phyloP scores from a whole-genome alignment of 2,888 invertebrate species.

The Tolmerus cingulatus region DNA sequence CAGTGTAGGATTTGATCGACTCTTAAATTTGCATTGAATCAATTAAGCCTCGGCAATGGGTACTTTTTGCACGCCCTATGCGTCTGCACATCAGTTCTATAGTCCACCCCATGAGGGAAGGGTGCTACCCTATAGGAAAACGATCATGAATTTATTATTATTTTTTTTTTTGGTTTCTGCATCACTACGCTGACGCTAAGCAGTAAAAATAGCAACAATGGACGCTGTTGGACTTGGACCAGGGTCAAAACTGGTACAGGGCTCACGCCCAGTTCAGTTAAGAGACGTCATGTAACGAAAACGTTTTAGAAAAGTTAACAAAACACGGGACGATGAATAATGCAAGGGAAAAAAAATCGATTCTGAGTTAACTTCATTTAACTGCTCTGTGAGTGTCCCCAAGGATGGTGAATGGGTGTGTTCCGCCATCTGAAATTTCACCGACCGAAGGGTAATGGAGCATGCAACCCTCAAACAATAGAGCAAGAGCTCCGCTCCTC shows the following conservation, averaged over 20 bases:
- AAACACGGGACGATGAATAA: conserved; percentile 28
- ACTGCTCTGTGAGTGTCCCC: background rate
- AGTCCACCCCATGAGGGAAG: background rate
- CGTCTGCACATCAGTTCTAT: background rate
- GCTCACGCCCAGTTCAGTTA: background rate
- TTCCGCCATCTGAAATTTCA: background rate
- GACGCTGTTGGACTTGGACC: background rate
- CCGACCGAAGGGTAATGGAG: background rate
- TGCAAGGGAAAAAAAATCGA: conserved; percentile 15
- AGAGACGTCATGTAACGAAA: background rate
- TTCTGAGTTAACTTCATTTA: conserved; percentile 31
- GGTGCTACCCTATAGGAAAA: background rate
- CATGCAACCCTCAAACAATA: conserved; percentile 24
- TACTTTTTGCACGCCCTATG: background rate
- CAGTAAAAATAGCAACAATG: background rate
- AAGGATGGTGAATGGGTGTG: background rate
- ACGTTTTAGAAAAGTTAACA: conserved; percentile 18
- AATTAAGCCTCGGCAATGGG: background rate
- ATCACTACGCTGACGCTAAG: background rate
- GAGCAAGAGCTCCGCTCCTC: background rate
- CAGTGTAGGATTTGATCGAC: conserved; percentile 12
- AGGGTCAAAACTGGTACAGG: background rate
- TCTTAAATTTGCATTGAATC: conserved; percentile 31
- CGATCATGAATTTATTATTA: conserved; percentile 17
- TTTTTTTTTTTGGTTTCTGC: too few relatives aligned